Base-by-base conservation (phyloP, 37 sponge, comb jelly and placozoan genomes). In the Agelas oroides region DNA sequence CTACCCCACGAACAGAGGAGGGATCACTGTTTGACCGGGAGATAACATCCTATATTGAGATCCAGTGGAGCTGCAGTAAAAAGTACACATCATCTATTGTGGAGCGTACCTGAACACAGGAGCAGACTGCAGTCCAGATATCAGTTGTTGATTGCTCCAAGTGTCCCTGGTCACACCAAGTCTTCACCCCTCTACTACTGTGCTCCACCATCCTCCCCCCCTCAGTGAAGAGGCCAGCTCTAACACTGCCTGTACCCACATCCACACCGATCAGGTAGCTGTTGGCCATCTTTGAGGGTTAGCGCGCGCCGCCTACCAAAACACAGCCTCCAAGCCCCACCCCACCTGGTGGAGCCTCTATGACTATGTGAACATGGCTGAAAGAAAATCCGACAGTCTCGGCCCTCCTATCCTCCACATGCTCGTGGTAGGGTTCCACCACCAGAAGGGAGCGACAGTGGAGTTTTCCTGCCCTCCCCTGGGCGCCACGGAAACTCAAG, bases 61-160 rank as follows among this genome's bases (percentile, higher is more conserved):
- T n/a, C n/a, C n/a, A n/a, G n/a, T n/a, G n/a, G n/a, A n/a, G n/a
- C n/a, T n/a, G n/a, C n/a, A n/a, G n/a, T n/a, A n/a, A n/a, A n/a
- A n/a, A n/a, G n/a, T n/a, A n/a, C n/a, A n/a, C n/a, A n/a, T n/a
- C n/a, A n/a, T n/a, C n/a, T n/a, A n/a, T n/a, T n/a, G n/a, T n/a
- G n/a, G n/a, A n/a, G 14, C 78, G 23, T 36, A 80, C 88, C 79
- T 88, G 66, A 11, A 96, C 83, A 15, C 71, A 53, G 20, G 33
- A 36, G 71, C 91, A 90, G 19, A 90, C 85, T 40, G 88, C 84
- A 19, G 23, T 35, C 94, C 97, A 96, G 21, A 96, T 96, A 62
- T 96, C 92, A 5, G 16, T 59, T 37, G 92, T 85, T 53, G 92
- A 91, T 76, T 96, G 97, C 56, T 96, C 94, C 36, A 65, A 91